Base-by-base conservation (phyloP, 2,888 invertebrate genomes). In the Conistra vaccinii region DNA sequence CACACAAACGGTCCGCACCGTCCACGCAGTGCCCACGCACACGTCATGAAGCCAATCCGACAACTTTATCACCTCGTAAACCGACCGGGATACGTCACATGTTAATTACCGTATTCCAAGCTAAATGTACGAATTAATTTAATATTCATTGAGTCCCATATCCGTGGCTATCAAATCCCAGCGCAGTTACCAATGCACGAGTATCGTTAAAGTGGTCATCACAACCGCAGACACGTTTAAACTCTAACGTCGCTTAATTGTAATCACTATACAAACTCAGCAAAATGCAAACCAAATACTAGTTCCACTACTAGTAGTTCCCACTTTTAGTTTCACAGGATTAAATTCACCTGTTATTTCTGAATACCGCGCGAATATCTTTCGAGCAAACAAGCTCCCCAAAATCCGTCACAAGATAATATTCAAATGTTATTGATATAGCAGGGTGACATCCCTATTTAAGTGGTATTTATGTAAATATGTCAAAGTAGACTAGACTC, bases 51-150 rank as follows among this genome's bases (percentile, higher is more conserved):
- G 85, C 83, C 90, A 87, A 90, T 91, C 87, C 87, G 85, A 88
- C 90, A 90, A 90, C 90, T 93, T 93, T 92, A 93, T 92, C 92
- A 91, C 93, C 87, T 91, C 93, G 88, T 93, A 93, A 93, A 93
- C 85, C 89, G 87, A 86, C 90, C 87, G 84, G 84, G 80, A 87
- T 88, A 90, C 90, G 88, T 90, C 90, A 87, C 84, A 87, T 88
- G 91, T 92, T 93, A 93, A 94, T 93, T 92, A 91, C 89, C 90
- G 90, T 90, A 92, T 93, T 93, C 92, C 90, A 81, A 83, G 89
- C 89, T 91, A 91, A 93, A 93, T 91, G 90, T 88, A 85, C 87
- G 87, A 91, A 92, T 93, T 93, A 92, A 94, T 93, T 92, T 90
- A 91, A 92, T 92, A 92, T 94, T 92, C 91, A 93, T 93, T 89